Evolutionary conservation across 2,888 invertebrate genomes (phyloP), one percentile per base, ranked within the genome.

Genomic region (Drosophila aldrichi): DNA sequence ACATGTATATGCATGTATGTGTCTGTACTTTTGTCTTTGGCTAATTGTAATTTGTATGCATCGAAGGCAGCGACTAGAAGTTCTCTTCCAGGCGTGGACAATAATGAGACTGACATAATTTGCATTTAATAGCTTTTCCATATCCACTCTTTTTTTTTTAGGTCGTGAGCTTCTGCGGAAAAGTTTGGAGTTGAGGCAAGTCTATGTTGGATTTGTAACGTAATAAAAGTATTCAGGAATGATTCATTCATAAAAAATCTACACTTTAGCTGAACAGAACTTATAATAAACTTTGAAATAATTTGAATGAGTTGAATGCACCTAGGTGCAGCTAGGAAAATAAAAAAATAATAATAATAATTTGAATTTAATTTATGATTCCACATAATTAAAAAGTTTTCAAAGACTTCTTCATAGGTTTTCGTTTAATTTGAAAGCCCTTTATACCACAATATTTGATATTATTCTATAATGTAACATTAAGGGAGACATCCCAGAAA

Each of bases 101-200:
- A 72, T 76, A 82, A 88, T 71, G 73, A 76, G 59, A 52, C 87
- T 89, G 88, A 87, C 79, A 84, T 84, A 89, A 84, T 84, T 84
- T 84, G 85, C 89, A 84, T 84, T 89, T 79, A 87, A 89, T 84
- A 74, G 75, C 84, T 73, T 67, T 64, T 81, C 54, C 64, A 46
- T 74, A 54, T 44, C 49, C 62, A 59, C 41, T 36, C 2, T 6
- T 43, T 25, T n/a, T n/a, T 52, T 38, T 55, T n/a, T 48, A 22
- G 38, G 51, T 71, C 64, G 64, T 70, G 49, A 44, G 32, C 57
- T 57, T 44, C 57, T 43, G 34, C 10, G 43, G 32, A 43, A 43
- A 43, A 20, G 29, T 8, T 22, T 14, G 9, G 25, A 54, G 38
- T 20, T 51, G 20, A 22, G 9, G 34, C 22, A 34, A 20, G 14